Percentiles rank a stretch among this genome's conserved stretches.
These are phyloP conservation scores for Collichthys lucidus DNA, from an alignment of 2,113 vertebrate species.

Conservation along the genomic window DNA sequence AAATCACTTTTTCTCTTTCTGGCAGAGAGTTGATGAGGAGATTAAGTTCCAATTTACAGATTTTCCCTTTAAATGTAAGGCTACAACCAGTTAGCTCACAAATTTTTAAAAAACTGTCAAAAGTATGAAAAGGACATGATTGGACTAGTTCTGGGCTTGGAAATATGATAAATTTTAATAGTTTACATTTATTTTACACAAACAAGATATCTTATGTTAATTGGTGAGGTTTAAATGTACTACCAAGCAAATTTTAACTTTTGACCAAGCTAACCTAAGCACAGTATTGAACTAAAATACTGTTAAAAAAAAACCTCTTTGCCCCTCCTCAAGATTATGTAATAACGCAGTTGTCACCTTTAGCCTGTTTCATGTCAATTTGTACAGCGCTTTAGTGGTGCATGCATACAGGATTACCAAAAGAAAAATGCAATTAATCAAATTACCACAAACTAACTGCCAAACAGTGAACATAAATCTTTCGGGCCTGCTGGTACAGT, in stretches of 20 bases:
- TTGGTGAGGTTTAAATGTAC: background rate
- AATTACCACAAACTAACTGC: background rate
- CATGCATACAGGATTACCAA: background rate
- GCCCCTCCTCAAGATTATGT: background rate
- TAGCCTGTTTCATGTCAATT: background rate
- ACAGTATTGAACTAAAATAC: background rate
- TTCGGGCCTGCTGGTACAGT: background rate
- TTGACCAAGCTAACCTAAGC: background rate
- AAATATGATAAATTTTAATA: background rate
- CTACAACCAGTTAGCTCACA: background rate
- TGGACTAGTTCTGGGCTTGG: background rate
- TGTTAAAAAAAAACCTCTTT: too few relatives aligned
- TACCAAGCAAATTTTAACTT: background rate
- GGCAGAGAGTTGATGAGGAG: background rate
- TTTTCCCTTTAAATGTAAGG: background rate
- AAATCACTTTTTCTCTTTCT: too few relatives aligned
- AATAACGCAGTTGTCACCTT: background rate
- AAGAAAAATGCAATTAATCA: background rate
- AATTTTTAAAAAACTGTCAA: background rate
- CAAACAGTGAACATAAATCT: background rate
- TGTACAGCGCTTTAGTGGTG: background rate
- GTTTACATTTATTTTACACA: background rate
- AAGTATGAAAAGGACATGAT: too few relatives aligned
- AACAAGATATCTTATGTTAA: background rate
- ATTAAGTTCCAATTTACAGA: background rate